Evolutionary conservation across 1,140 invertebrate genomes (phyloP).

Genomic region (Drosophila navojoa): DNA sequence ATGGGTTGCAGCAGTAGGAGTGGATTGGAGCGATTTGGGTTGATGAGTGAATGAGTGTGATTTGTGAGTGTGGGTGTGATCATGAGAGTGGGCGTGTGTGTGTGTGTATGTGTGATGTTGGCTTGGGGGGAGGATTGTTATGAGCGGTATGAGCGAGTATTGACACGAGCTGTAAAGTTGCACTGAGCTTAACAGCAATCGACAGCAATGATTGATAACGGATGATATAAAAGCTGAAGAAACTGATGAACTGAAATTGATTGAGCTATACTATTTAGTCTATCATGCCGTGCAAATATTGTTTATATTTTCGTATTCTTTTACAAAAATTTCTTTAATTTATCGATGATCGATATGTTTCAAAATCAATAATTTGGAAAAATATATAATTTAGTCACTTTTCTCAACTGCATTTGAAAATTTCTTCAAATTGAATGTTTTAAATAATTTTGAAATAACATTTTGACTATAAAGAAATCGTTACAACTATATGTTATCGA

Average conservation of each 20-base stretch:
- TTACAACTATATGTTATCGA: neutral
- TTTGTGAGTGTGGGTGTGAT: conserved; percentile 20
- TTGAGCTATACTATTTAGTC: neutral
- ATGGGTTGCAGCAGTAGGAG: conserved; percentile 8
- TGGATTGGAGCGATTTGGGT: conserved; percentile 14
- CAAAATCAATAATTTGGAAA: neutral
- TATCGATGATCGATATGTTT: neutral
- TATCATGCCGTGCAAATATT: neutral
- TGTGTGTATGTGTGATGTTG: conserved; percentile 67
- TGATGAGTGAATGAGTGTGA: conserved; percentile 30
- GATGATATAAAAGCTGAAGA: neutral
- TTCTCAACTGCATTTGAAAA: neutral
- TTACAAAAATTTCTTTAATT: too few relatives aligned
- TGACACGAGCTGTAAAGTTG: conserved; percentile 56
- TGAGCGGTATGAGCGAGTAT: conserved; percentile 78
- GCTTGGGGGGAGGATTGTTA: conserved; percentile 64
- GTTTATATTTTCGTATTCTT: neutral
- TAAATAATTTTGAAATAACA: neutral
- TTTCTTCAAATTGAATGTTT: neutral
- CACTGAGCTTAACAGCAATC: conserved; percentile 32
- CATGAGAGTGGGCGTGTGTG: conserved; percentile 15
- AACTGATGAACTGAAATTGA: neutral
- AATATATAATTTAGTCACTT: neutral
- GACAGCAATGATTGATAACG: conserved; percentile 11
- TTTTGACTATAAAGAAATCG: neutral